These are phyloP conservation scores for Aporophyla lueneburgensis DNA, from an alignment of 2,888 invertebrate genomes.

Conservation along the genomic window DNA sequence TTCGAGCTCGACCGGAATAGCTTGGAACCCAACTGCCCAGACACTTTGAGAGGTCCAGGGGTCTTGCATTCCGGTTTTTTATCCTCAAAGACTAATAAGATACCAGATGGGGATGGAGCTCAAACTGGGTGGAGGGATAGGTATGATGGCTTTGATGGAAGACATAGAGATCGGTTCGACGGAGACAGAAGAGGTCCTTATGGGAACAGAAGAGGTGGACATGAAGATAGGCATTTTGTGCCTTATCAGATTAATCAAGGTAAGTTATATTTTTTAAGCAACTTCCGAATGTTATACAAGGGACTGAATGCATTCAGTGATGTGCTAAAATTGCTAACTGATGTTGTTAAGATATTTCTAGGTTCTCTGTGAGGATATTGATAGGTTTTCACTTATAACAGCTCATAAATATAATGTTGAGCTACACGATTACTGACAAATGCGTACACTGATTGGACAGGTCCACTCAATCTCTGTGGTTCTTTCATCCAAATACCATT, in stretches of 20 bases:
- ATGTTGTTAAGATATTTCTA: too few relatives aligned
- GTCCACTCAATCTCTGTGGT: too few relatives aligned
- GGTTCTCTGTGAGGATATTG: too few relatives aligned
- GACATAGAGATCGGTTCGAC: conserved; percentile 71
- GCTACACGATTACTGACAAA: too few relatives aligned
- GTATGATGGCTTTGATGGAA: conserved; percentile 74
- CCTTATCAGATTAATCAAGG: conserved; percentile 90
- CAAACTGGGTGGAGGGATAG: conserved; percentile 75
- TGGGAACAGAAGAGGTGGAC: conserved; percentile 73
- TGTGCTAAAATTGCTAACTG: too few relatives aligned
- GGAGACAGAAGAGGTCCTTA: conserved; percentile 72
- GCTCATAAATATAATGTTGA: too few relatives aligned
- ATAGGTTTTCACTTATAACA: too few relatives aligned
- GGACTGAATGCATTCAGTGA: too few relatives aligned
- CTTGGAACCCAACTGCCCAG: conserved; percentile 91
- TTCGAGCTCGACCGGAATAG: conserved; percentile 95
- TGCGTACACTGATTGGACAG: too few relatives aligned
- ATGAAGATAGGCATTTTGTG: conserved; percentile 85
- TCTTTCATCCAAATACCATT: too few relatives aligned
- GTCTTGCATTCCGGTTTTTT: conserved; percentile 86
- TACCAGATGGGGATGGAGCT: conserved; percentile 52
- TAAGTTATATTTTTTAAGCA: conserved; percentile 62
- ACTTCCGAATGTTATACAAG: too few relatives aligned
- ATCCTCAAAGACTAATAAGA: conserved; percentile 82
- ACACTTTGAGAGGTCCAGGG: conserved; percentile 83